Base-by-base conservation (phyloP, 2,888 invertebrate genomes). In the Heteromurus nitidus region DNA sequence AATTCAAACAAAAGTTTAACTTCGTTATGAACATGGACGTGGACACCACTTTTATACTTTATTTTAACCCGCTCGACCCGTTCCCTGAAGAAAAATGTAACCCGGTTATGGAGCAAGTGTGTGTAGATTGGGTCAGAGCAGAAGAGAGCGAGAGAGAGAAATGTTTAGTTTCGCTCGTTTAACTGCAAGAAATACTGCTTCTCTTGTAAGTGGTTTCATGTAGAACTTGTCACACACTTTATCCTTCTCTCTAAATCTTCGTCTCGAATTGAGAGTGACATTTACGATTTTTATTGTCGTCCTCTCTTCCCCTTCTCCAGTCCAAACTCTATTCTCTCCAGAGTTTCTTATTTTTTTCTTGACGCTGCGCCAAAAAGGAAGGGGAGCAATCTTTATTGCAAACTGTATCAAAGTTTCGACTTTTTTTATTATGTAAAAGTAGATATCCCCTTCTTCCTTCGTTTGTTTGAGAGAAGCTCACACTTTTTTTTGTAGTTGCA, bases 231-330 rank as follows among this genome's bases (percentile, higher is more conserved):
- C 79, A 70, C 79, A 79, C 79, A 64, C 79, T 80, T 65, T 80
- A 80, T 72, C 72, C 80, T 26, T 22, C 65, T 80, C 67, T 72
- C 11, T 80, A 80, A 80, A 80, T 80, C 72, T 72, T 67, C 67
- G 64, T 50, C 67, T 64, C 67, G 67, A 80, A 80, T 80, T 58
- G 80, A 80, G 80, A 80, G 36, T 80, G 80, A 80, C 80, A 80
- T 80, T 80, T 80, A 72, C 80, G 80, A 80, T 80, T 80, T 72
- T 80, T 72, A 80, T 80, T 80, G 67, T 77, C 62, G 68, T 69
- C 62, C 72, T 72, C 58, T 67, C n/a, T 47, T 60, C 62, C 65
- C 20, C 50, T 60, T 24, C 47, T 16, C 16, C 44, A n/a, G n/a
- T n/a, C n/a, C 11, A 3, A 30, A 11, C 18, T 26, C 55, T n/a